phyloP scores from a whole-genome alignment of 2,888 invertebrate species.

The Chrysolina oricalcia region DNA sequence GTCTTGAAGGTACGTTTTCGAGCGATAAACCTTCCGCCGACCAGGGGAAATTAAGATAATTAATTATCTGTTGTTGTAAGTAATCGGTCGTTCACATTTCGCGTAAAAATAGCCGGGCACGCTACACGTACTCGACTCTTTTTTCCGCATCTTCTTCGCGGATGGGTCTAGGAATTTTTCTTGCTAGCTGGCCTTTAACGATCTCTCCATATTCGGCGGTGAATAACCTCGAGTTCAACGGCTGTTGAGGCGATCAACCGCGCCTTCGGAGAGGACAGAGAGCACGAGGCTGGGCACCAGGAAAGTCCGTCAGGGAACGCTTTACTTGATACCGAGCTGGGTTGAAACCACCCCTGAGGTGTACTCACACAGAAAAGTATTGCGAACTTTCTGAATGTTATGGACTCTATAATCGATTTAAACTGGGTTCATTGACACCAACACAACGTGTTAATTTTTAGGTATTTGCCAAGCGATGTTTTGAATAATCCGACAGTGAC shows the following conservation, averaged over 20 bases:
- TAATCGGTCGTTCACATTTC: constrained; percentile 70
- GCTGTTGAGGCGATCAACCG: constrained; percentile 61
- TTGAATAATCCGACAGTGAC: neutral
- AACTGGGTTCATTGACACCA: neutral
- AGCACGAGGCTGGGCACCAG: constrained; percentile 25
- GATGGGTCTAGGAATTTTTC: constrained; percentile 6
- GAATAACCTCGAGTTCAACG: constrained; percentile 71
- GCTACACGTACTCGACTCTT: neutral
- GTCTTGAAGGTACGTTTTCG: neutral
- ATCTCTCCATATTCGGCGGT: constrained; percentile 65
- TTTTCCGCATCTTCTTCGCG: neutral
- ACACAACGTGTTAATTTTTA: neutral
- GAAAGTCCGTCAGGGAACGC: neutral
- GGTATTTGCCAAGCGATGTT: neutral
- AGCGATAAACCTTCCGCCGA: neutral
- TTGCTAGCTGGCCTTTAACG: constrained; percentile 3
- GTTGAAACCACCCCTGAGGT: neutral
- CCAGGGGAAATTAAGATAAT: constrained; percentile 34
- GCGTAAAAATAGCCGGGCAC: constrained; percentile 66
- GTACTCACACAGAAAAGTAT: too few relatives aligned
- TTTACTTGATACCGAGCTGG: neutral
- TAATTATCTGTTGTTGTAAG: constrained; percentile 41
- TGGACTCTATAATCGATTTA: neutral
- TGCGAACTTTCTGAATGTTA: too few relatives aligned
- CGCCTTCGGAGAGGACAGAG: constrained; percentile 63